These are phyloP conservation scores for Toxonevra muliebris DNA, from an alignment of 2,888 invertebrate species.

Conservation along the genomic window DNA sequence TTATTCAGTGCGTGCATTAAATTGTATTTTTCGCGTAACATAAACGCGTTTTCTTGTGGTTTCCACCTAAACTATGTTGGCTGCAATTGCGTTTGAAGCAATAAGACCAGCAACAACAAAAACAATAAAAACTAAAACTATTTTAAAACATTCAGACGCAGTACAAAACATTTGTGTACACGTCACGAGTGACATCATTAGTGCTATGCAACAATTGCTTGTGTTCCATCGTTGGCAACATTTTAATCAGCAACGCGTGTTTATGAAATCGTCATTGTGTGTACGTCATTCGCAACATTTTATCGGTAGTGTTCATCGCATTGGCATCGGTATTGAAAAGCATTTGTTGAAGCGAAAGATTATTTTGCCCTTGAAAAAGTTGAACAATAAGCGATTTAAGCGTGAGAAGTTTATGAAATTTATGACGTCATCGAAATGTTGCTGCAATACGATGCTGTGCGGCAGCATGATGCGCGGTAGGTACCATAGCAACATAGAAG, in stretches of 20 bases:
- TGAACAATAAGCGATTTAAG: constrained; percentile 19
- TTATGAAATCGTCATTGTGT: background rate
- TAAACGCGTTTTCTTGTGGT: background rate
- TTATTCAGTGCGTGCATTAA: too few relatives aligned
- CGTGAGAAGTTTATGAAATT: constrained; percentile 24
- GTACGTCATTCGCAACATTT: constrained; percentile 25
- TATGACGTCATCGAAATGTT: constrained; percentile 42
- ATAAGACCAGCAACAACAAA: constrained; percentile 24
- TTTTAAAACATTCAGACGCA: constrained; percentile 7
- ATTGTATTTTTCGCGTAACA: background rate
- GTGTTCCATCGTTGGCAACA: background rate
- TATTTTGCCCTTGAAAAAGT: constrained; percentile 22
- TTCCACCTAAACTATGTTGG: constrained; percentile 39
- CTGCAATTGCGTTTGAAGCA: constrained; percentile 27
- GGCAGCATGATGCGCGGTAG: constrained; percentile 56
- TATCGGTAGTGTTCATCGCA: constrained; percentile 23
- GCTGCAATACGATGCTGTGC: constrained; percentile 43
- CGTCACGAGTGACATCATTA: constrained; percentile 2
- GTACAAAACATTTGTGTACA: background rate
- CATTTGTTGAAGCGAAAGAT: constrained; percentile 30
- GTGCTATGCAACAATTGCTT: constrained; percentile 32
- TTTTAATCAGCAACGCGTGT: constrained; percentile 5
- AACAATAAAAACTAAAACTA: constrained; percentile 3
- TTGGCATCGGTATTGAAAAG: constrained; percentile 14
- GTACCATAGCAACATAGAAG: constrained; percentile 37